phyloP scores from a whole-genome alignment of 2,113 vertebrate species.

The Pterocles gutturalis region DNA sequence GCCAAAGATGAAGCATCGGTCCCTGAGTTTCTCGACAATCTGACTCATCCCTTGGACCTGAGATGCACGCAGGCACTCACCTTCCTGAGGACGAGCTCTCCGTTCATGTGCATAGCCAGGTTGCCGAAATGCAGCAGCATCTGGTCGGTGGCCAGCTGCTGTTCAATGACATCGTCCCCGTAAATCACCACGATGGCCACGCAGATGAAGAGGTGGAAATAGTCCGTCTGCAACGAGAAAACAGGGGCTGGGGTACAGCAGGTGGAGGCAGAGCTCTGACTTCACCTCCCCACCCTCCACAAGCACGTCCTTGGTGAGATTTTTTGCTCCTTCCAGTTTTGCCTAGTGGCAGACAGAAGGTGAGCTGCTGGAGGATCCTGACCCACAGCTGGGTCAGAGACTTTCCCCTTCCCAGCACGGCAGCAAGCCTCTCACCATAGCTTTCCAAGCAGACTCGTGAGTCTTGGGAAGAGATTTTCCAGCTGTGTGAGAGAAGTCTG shows the following conservation, averaged over 20 bases:
- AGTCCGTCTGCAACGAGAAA: slow-evolving; percentile 86
- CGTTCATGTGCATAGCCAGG: slow-evolving; percentile 98
- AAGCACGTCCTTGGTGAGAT: background rate
- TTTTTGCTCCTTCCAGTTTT: background rate
- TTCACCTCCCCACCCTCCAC: background rate
- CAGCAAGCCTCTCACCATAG: background rate
- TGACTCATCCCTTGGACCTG: background rate
- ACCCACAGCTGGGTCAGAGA: background rate
- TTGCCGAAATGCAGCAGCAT: slow-evolving; percentile 97
- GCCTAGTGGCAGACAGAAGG: background rate
- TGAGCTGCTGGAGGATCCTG: background rate
- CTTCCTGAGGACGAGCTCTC: slow-evolving; percentile 96
- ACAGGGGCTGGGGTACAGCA: background rate
- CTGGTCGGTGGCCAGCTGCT: slow-evolving; percentile 93
- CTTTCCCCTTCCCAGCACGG: background rate
- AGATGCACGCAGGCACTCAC: slow-evolving; percentile 55
- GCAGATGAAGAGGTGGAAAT: slow-evolving; percentile 98
- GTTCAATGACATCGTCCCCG: slow-evolving; percentile 93
- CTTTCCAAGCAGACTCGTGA: background rate
- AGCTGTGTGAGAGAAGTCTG: background rate
- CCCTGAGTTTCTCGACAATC: background rate
- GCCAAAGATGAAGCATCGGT: background rate
- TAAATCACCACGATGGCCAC: slow-evolving; percentile 96
- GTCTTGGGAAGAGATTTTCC: background rate
- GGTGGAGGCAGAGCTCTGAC: background rate